phyloP scores from a whole-genome alignment of 2,797 vertebrate species.

The Oceanodroma leucorhoa region DNA sequence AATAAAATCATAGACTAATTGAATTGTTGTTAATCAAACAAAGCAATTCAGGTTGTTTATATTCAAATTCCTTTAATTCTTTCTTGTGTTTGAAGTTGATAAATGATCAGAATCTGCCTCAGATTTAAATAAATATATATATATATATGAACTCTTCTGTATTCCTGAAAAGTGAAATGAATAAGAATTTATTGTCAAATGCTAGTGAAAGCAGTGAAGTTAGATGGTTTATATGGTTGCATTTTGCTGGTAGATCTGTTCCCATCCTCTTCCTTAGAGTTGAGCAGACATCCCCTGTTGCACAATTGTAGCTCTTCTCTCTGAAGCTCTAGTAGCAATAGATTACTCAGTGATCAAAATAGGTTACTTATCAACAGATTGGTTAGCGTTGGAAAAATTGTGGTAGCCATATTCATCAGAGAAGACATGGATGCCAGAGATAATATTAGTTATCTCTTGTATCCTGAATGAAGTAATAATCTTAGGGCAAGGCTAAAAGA shows the following conservation, averaged over 20 bases:
- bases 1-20: background rate
- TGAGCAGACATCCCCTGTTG: background rate
- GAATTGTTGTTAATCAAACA: background rate
- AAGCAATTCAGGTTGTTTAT: background rate
- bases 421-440: background rate
- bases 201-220: background rate
- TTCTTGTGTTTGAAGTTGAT: background rate
- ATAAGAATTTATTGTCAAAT: background rate
- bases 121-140: background rate
- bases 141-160: background rate
- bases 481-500: background rate
- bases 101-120: background rate
- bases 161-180: background rate
- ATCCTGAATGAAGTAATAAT: background rate
- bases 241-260: background rate
- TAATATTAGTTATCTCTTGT: background rate
- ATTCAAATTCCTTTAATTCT: background rate
- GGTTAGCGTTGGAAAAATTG: background rate
- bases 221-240: background rate
- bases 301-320: background rate
- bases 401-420: background rate
- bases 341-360: background rate
- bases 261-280: background rate
- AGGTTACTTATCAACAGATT: background rate
- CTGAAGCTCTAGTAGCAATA: background rate